Evolutionary conservation across 2,113 vertebrate genomes (phyloP), one percentile per base, ranked within the genome.

Genomic region (Panurus biarmicus): DNA sequence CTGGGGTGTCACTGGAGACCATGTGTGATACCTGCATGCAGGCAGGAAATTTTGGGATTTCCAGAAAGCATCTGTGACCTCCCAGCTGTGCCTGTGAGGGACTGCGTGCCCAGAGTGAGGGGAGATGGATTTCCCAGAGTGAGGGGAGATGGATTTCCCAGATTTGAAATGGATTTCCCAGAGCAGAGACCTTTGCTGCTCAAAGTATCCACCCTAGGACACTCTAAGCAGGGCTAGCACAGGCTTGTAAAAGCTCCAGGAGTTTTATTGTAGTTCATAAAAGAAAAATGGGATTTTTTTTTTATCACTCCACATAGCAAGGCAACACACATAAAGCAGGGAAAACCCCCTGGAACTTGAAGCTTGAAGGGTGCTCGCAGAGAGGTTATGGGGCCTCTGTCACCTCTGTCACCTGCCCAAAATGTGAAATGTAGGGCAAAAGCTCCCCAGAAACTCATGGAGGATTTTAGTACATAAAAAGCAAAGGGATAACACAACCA

Each of bases 21-120:
- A 1, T 0, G 29, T 38, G 75, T 10, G 62, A 40, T 40, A 10
- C 3, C 31, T 26, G 9, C 4, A 2, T 1, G 9, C 18, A 14
- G 0, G 0, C 0, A 10, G 36, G 33, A 22, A 73, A 86, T 45
- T 1, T 18, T 24, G 40, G 38, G 25, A 15, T 7, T 83, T 44
- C 70, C 2, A 9, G 45, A 29, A 14, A 61, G 11, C 12, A 28
- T 5, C 7, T 11, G 50, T 15, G 28, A 33, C 40, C 35, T 56
- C 60, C 45, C 26, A 61, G 56, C 69, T 64, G 48, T 22, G 19
- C 38, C 64, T 40, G 16, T 5, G 1, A 8, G 28, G 42, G 25
- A 17, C 21, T 70, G 36, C 0, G 0, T 16, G 22, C 38, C 56
- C 36, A 25, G 60, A 11, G 17, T 18, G 60, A 65, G 24, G 23